Evolutionary conservation across 2,888 invertebrate species (phyloP), one percentile per base, ranked within the genome.

Genomic region (Meiosimyza platycephala): DNA sequence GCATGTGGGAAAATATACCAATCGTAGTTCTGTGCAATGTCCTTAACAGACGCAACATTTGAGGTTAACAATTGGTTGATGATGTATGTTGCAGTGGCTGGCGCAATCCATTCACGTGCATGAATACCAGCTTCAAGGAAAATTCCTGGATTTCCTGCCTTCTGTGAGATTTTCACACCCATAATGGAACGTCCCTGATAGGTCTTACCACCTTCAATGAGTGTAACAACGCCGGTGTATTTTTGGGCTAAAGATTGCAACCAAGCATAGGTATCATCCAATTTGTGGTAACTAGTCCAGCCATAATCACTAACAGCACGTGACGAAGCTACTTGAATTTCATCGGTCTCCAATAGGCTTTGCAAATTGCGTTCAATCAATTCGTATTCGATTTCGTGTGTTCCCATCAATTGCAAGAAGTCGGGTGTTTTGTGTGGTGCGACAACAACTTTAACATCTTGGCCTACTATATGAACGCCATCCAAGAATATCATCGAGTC

Each of bases 91-190:
- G 91, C 84, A 0, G 91, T 89, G 0, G 92, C 91, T 0, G 93
- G 91, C 1, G 91, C 89, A 9, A 93, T 89, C 93, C 93, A 95
- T 85, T 95, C 95, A 62, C 95, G 90, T 0, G 91, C 93, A 75
- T 94, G 90, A 78, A 93, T 93, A 33, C 90, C 91, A 28, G 86
- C 90, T 82, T 92, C 92, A 74, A 91, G 84, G 69, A 91, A 90
- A 68, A 91, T 85, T 2, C 89, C 89, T 0, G 90, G 89, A 9
- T 48, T 11, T 9, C 51, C 54, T 5, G 84, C 79, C n/a, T 86
- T 85, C 72, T 88, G 87, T 84, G 87, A 73, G 82, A 89, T 88
- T 62, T 90, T 91, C 6, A 92, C 83, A 0, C 92, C 92, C 59
- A 90, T 83, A 76, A 92, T 90, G 22, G 89, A 81, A 15, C 92